Base-by-base conservation (phyloP, 2,888 invertebrate genomes). In the Archips xylosteana region DNA sequence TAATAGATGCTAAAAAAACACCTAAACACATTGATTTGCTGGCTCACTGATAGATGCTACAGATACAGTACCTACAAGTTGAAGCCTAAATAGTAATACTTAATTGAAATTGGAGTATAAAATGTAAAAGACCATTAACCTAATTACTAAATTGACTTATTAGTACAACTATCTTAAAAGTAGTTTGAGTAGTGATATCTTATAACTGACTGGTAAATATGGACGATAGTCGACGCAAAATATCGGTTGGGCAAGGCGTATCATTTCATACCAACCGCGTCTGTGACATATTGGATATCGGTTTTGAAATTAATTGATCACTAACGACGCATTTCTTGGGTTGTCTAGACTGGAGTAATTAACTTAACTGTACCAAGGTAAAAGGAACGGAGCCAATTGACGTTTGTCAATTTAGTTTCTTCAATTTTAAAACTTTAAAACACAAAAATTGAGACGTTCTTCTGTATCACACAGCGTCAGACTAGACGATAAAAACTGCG, bases 241-340 rank as follows among this genome's bases (percentile, higher is more conserved):
- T 60, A 67, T 61, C 60, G 15, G 49, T 60, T 36, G 8, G 39
- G 13, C 15, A 39, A 47, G 45, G 5, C 54, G 23, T 69, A 42
- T 42, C 57, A 45, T 57, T 34, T 42, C 12, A 15, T 57, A 71
- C 60, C 60, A 42, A 45, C 54, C 15, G 32, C 5, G 32, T 59
- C 63, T 54, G 34, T 71, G 66, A 66, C 57, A 59, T 47, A 71
- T 42, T 66, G 13, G 60, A 45, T 61, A 15, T 54, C 15, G 15
- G 51, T 65, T 61, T 70, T 32, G 34, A 15, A 59, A 57, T 57
- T 42, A 66, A 61, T 66, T 60, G 54, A 54, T 54, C 6, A 51
- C 54, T 72, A 32, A 54, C 39, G 45, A 67, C 49, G 49, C 62
- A 42, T 34, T 13, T 23, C n/a, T 15, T 0, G 13, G 4, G 45